Conservation (phyloP, 2,797 vertebrate species). For the Acanthurus lineatus region DNA sequence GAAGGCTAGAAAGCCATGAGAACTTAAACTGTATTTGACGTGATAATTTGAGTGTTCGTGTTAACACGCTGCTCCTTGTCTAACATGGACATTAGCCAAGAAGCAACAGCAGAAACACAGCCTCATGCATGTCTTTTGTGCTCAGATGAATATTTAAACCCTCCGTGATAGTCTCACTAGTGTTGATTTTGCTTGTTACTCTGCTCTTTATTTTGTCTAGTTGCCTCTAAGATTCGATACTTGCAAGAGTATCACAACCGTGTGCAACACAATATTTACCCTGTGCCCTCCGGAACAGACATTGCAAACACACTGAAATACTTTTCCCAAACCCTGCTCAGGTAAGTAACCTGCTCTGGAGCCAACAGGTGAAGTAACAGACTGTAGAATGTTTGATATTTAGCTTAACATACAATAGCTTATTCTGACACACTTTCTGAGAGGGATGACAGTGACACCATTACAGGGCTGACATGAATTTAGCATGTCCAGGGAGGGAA, state of each 20-base stretch:
- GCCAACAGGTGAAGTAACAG: slow-evolving; percentile 84
- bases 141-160: slow-evolving; percentile 20
- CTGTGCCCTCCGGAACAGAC: slow-evolving; percentile 99
- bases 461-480: slow-evolving; percentile 23
- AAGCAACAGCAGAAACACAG: neutral
- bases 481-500: slow-evolving; percentile 10
- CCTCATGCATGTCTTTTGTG: slow-evolving; percentile 35
- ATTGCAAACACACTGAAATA: slow-evolving; percentile 99
- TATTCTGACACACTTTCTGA: slow-evolving; percentile 52
- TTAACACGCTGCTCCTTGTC: slow-evolving; percentile 8
- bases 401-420: slow-evolving; percentile 51
- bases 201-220: slow-evolving; percentile 90
- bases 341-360: slow-evolving; percentile 92
- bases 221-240: slow-evolving; percentile 99
- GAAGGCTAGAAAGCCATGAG: slow-evolving; percentile 67
- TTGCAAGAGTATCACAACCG: slow-evolving; percentile 99
- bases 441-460: slow-evolving; percentile 50
- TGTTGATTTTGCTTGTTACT: slow-evolving; percentile 82
- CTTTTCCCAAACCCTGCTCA: slow-evolving; percentile 99
- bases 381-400: slow-evolving; percentile 70
- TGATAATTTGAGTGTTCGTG: slow-evolving; percentile 44
- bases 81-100: neutral
- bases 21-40: slow-evolving; percentile 57
- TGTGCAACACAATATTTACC: slow-evolving; percentile 99
- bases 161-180: slow-evolving; percentile 28